Evolutionary conservation across 2,797 vertebrate genomes (phyloP).

Genomic region (Pantherophis alleghaniensis): DNA sequence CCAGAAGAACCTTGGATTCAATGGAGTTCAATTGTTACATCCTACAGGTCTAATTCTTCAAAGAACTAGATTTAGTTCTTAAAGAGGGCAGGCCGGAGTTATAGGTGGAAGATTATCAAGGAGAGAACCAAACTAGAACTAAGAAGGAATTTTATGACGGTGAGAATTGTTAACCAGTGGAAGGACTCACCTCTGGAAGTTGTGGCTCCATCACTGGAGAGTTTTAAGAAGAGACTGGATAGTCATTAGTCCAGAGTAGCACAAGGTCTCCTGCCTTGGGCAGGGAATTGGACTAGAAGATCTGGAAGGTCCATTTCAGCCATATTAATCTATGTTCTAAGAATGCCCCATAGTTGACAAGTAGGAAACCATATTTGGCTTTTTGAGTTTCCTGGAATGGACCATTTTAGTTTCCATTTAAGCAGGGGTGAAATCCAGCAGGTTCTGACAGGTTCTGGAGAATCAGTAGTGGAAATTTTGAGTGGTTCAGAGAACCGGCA

Average conservation of each 20-base stretch:
- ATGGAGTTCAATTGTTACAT: neutral
- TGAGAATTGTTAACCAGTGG: neutral
- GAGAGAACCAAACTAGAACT: neutral
- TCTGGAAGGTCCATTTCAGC: neutral
- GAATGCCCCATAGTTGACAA: neutral
- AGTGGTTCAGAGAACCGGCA: too few relatives aligned
- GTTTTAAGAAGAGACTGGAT: neutral
- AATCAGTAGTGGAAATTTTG: too few relatives aligned
- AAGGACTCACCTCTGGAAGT: neutral
- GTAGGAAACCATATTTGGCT: neutral
- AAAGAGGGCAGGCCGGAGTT: neutral
- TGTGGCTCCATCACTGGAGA: neutral
- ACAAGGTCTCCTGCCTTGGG: neutral
- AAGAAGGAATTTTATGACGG: neutral
- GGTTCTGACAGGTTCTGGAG: too few relatives aligned
- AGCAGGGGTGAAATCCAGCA: too few relatives aligned
- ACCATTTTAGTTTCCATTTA: neutral
- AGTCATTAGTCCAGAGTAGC: neutral
- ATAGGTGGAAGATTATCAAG: neutral
- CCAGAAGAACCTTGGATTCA: neutral
- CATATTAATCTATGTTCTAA: neutral
- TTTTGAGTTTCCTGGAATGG: neutral
- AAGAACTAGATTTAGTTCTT: neutral
- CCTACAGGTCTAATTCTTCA: neutral
- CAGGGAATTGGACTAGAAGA: neutral